These are phyloP conservation scores for Archaeoteleia sp. DNA, from an alignment of 2,888 invertebrate species.

Conservation along the genomic window DNA sequence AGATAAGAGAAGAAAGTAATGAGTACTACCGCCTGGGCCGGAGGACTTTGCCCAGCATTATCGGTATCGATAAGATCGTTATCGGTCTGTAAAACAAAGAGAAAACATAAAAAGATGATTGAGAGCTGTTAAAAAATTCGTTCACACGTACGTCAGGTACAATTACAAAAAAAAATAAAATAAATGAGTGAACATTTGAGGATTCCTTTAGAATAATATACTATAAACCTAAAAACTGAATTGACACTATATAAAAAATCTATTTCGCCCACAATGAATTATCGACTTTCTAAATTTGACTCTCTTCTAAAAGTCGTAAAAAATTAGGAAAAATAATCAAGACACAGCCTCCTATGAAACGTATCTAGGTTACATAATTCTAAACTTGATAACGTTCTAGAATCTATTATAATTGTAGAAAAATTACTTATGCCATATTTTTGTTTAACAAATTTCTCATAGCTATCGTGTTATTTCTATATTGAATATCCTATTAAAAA, in stretches of 20 bases:
- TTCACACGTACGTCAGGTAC: slow-evolving; percentile 48
- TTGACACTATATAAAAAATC: slow-evolving; percentile 29
- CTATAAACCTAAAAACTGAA: slow-evolving; percentile 42
- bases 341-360: slow-evolving; percentile 33
- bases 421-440: slow-evolving; percentile 6
- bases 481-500: too few species aligned
- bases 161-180: slow-evolving; percentile 22
- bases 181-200: slow-evolving; percentile 28
- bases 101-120: slow-evolving; percentile 72
- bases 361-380: slow-evolving; percentile 38
- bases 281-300: slow-evolving; percentile 19
- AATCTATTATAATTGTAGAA: slow-evolving; percentile 16
- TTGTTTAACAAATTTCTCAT: slow-evolving; percentile 4
- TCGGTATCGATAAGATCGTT: slow-evolving; percentile 75
- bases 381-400: slow-evolving; percentile 20
- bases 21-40: slow-evolving; percentile 75
- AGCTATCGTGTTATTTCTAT: too few species aligned
- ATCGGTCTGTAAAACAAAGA: slow-evolving; percentile 75
- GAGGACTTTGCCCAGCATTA: slow-evolving; percentile 75
- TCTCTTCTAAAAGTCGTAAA: slow-evolving; percentile 36
- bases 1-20: slow-evolving; percentile 69
- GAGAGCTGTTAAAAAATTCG: slow-evolving; percentile 59
- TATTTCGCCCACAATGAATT: slow-evolving; percentile 36
- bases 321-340: slow-evolving; percentile 32
- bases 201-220: slow-evolving; percentile 27